Base-by-base conservation (phyloP, 2,888 invertebrate genomes). In the Eledone cirrhosa region DNA sequence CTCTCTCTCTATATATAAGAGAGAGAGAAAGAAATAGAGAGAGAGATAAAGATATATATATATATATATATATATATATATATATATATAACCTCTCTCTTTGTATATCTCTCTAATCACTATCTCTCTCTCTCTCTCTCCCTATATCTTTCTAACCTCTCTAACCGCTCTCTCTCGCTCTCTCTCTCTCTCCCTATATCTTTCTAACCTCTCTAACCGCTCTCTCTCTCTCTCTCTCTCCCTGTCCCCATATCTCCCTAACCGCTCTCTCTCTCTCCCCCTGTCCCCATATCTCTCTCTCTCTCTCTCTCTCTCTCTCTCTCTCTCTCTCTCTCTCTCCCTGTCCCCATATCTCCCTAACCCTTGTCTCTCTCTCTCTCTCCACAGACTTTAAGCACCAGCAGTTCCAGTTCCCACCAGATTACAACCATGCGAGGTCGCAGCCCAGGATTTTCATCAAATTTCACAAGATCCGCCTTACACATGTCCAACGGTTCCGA, bases 391-490 rank as follows among this genome's bases (percentile, higher is more conserved):
- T 75, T 75, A 27, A 75, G 41, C 24, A 1, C 75, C 31, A 22
- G 33, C 5, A 74, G 47, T 47, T 75, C 75, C 75, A 75, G 75
- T 47, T 41, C 41, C 47, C 31, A 75, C 75, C 75, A 75, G 22
- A 41, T 75, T 41, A n/a, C 75, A 75, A 75, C 47, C 47, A 33
- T 75, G 24, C 75, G 75, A 75, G 75, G 75, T 47, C 48, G 48
- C 41, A 75, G 75, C 47, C 75, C 75, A 75, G 75, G 75, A 75
- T 48, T 75, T 75, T 75, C 75, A 22, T n/a, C 75, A 47, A 41
- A 33, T 47, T 75, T 41, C 75, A n/a, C n/a, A n/a, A 41, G 47
- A 75, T 24, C 75, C 47, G n/a, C 41, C n/a, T 53, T n/a, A n/a
- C 67, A 67, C 22, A 67, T 75, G 75, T 75, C 75, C 75, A 75